These are phyloP conservation scores for Onychomys leucogaster DNA, from an alignment of 2,797 vertebrate genomes.

Conservation along the genomic window DNA sequence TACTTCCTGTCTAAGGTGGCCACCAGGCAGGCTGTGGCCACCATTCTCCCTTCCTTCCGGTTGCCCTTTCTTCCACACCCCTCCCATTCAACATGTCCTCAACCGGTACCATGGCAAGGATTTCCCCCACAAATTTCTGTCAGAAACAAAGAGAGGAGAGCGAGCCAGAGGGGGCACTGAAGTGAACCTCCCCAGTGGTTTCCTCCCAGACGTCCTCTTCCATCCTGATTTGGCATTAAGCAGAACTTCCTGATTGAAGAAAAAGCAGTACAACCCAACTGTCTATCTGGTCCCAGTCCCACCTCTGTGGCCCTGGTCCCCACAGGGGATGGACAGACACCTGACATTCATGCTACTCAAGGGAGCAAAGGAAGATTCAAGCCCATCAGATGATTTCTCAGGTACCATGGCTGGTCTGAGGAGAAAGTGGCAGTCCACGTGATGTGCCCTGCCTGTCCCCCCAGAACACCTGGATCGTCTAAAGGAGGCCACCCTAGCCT, in stretches of 20 bases:
- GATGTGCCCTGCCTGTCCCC: not conserved
- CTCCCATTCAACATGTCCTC: fast-evolving
- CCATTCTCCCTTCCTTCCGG: not conserved
- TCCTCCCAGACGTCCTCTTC: not conserved
- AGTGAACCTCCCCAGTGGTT: not conserved
- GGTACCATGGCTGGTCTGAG: not conserved
- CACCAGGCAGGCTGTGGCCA: too few relatives aligned
- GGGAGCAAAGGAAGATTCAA: not conserved
- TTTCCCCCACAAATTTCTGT: not conserved
- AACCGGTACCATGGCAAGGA: fast-evolving
- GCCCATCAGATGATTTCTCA: not conserved
- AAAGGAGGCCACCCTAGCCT: not conserved
- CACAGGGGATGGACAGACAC: not conserved
- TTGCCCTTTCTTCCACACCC: not conserved
- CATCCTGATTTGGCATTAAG: not conserved
- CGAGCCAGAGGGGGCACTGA: not conserved
- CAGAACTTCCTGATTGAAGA: not conserved
- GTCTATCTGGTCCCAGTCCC: not conserved
- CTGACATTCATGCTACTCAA: not conserved
- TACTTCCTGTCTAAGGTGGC: not conserved
- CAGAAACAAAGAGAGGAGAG: not conserved
- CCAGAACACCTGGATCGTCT: not conserved
- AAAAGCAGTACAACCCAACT: not conserved
- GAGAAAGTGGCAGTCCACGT: not conserved
- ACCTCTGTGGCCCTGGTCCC: not conserved